These are phyloP conservation scores for Trematomus loennbergii DNA, from an alignment of 2,113 vertebrate genomes.

Conservation along the genomic window DNA sequence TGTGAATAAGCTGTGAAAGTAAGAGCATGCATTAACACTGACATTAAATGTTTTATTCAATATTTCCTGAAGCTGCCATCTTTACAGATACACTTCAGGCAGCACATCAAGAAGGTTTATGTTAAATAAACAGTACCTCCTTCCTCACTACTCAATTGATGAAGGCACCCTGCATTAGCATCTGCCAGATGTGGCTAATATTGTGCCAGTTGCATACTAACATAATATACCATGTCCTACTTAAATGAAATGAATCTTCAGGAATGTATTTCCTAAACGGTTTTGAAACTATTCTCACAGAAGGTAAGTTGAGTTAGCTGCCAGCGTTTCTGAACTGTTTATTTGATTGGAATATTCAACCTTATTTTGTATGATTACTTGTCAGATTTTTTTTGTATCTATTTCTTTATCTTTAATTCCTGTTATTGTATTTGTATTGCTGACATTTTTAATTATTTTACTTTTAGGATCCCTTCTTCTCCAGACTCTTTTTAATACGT, in stretches of 20 bases:
- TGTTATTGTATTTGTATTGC: neutral
- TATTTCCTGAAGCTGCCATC: slow-evolving; percentile 23
- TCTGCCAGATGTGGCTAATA: neutral
- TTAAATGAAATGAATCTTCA: neutral
- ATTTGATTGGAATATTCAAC: neutral
- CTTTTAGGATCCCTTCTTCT: neutral
- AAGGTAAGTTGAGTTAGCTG: neutral
- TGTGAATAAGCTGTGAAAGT: slow-evolving; percentile 42
- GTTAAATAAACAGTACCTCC: slow-evolving; percentile 31
- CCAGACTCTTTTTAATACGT: no score
- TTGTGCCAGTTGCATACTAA: neutral
- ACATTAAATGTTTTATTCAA: slow-evolving; percentile 23
- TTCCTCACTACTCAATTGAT: neutral
- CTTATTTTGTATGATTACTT: neutral
- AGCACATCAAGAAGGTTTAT: slow-evolving; percentile 11
- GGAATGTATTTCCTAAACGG: neutral
- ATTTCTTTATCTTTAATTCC: neutral
- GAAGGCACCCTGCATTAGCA: neutral
- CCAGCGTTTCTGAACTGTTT: neutral
- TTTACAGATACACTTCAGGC: slow-evolving; percentile 5
- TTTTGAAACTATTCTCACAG: neutral
- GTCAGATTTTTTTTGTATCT: neutral
- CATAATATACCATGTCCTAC: neutral
- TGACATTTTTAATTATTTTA: neutral
- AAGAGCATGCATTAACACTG: slow-evolving; percentile 15